A percentile compares a stretch with the other conserved stretches of the same genome.
These are phyloP conservation scores for Galago senegalensis DNA, from an alignment of 2,797 vertebrate genomes.

Conservation along the genomic window DNA sequence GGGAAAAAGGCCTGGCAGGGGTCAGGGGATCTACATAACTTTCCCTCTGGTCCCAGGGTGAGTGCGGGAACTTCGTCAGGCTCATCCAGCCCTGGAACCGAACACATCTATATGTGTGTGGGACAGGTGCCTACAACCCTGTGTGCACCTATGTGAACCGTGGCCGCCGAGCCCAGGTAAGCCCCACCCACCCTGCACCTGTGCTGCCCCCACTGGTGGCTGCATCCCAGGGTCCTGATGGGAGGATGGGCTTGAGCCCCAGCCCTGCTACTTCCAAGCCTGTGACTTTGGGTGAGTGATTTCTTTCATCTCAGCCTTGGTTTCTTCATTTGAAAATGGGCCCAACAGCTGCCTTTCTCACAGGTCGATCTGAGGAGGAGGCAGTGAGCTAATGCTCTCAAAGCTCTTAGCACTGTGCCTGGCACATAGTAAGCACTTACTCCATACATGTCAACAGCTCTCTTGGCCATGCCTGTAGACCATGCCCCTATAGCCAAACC, in stretches of 20 bases:
- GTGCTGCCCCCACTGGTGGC: neutral
- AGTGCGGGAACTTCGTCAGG: constrained; percentile 99
- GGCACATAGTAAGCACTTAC: neutral
- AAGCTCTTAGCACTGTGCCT: constrained; percentile 29
- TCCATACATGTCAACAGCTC: neutral
- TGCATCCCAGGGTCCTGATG: constrained; percentile 34
- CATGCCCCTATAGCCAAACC: neutral
- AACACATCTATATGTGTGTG: constrained; percentile 98
- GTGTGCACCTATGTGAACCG: constrained; percentile 98
- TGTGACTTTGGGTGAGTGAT: constrained; percentile 70
- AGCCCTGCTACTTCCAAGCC: constrained; percentile 21
- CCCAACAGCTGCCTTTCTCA: constrained; percentile 70
- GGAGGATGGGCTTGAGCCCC: constrained; percentile 32
- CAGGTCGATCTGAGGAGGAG: constrained; percentile 66
- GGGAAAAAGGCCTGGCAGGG: neutral
- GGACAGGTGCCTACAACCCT: constrained; percentile 98
- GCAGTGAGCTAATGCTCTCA: constrained; percentile 14
- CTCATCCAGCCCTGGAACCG: constrained; percentile 99
- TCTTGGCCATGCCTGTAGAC: constrained; percentile 29
- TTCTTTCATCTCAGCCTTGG: constrained; percentile 9
- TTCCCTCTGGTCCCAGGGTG: constrained; percentile 91
- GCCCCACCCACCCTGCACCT: neutral
- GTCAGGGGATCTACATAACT: neutral
- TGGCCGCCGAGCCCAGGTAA: constrained; percentile 98
- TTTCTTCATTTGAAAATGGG: neutral